These are phyloP conservation scores for Xylota sylvarum DNA, from an alignment of 2,888 invertebrate species.

Conservation along the genomic window DNA sequence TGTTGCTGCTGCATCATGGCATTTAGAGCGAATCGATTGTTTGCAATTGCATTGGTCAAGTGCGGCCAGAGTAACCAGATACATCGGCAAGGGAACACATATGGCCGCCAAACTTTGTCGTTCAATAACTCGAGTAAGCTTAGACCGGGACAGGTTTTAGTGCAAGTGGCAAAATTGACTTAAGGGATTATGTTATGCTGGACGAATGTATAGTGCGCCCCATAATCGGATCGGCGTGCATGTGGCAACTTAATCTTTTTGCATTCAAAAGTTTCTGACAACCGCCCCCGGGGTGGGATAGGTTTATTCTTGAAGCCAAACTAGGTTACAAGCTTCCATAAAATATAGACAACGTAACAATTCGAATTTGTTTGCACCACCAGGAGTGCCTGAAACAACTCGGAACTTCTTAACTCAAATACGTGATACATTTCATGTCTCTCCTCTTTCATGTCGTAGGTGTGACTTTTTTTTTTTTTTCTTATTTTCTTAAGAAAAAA, in stretches of 20 bases:
- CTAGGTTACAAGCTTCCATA: slow-evolving; percentile 7
- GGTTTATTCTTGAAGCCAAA: background rate
- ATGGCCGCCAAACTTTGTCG: slow-evolving; percentile 48
- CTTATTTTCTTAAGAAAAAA: background rate
- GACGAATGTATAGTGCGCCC: background rate
- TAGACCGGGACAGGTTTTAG: slow-evolving; percentile 53
- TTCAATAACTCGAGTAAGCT: slow-evolving; percentile 65
- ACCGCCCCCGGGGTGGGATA: background rate
- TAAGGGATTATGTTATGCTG: slow-evolving; percentile 40
- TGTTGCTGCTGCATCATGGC: background rate
- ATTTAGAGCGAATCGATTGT: slow-evolving; percentile 69
- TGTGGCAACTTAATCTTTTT: background rate
- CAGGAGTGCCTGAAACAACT: background rate
- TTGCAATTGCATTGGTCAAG: slow-evolving; percentile 70
- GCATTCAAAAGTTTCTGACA: background rate
- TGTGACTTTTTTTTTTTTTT: slow-evolving; percentile 2
- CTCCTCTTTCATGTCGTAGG: slow-evolving; percentile 20
- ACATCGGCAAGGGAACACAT: slow-evolving; percentile 15
- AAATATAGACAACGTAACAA: too few species aligned
- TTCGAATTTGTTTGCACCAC: too few species aligned
- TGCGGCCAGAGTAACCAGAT: slow-evolving; percentile 58
- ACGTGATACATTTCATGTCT: background rate
- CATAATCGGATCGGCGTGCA: slow-evolving; percentile 31
- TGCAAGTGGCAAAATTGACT: slow-evolving; percentile 73
- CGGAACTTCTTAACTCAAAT: background rate